A percentile compares a stretch with the other conserved stretches of the same genome.
These are phyloP conservation scores for Drosophila orosa DNA, from an alignment of 1,140 invertebrate species.

Conservation along the genomic window DNA sequence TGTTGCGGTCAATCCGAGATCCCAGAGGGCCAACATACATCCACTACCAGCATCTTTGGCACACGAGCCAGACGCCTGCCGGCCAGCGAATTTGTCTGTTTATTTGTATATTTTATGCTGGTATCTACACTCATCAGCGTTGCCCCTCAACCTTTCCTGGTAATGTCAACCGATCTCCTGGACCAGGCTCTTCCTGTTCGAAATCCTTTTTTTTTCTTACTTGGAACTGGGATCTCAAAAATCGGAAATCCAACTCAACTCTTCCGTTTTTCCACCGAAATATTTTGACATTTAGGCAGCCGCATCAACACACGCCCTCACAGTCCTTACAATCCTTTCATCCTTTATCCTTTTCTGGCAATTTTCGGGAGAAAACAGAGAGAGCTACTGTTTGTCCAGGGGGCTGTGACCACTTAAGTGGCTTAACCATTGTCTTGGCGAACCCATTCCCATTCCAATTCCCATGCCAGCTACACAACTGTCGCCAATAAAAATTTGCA, in stretches of 20 bases:
- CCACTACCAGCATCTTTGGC: constrained; percentile 54
- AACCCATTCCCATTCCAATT: constrained; percentile 3
- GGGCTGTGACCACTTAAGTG: constrained; percentile 74
- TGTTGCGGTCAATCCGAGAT: constrained; percentile 40
- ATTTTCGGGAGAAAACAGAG: constrained; percentile 36
- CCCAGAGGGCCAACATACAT: neutral
- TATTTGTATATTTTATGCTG: constrained; percentile 48
- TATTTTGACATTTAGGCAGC: constrained; percentile 59
- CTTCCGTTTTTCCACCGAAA: constrained; percentile 68
- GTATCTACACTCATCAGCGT: constrained; percentile 27
- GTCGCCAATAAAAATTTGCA: constrained; percentile 74
- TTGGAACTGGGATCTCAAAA: constrained; percentile 18
- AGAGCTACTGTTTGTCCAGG: constrained; percentile 33
- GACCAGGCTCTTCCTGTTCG: constrained; percentile 37
- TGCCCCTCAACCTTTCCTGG: constrained; percentile 36
- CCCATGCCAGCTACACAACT: constrained; percentile 31
- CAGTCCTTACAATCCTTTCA: constrained; percentile 25
- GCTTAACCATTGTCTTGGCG: constrained; percentile 45
- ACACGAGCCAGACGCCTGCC: constrained; percentile 66
- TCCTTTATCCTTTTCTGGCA: neutral
- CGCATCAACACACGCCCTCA: constrained; percentile 43
- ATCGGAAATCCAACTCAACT: constrained; percentile 48
- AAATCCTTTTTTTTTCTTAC: constrained; percentile 15
- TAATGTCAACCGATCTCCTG: constrained; percentile 38
- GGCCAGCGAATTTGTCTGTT: constrained; percentile 4